Conservation (phyloP, 1,140 invertebrate genomes). For the Andrena cerasifolii region DNA sequence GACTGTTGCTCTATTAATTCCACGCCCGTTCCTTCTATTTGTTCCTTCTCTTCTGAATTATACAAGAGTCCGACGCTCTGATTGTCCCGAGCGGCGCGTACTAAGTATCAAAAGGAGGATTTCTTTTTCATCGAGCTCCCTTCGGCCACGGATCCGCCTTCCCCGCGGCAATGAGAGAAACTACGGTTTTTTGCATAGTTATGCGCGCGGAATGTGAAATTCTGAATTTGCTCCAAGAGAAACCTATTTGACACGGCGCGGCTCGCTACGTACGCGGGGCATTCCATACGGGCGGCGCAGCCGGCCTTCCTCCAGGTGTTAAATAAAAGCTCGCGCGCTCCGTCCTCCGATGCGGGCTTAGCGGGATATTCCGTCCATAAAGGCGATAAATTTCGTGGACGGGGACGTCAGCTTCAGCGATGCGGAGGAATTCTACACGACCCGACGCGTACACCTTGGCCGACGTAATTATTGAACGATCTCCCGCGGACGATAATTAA, state of each 20-base stretch:
- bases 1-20: too few relatives aligned
- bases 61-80: not conserved
- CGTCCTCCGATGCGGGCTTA: not conserved
- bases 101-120: not conserved
- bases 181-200: constrained; percentile 57
- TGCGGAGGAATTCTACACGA: not conserved
- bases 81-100: not conserved
- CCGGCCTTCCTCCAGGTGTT: constrained; percentile 5
- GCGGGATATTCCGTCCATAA: not conserved
- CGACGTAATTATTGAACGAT: not conserved
- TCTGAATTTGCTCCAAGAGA: constrained; percentile 58
- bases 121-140: not conserved
- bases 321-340: not conserved
- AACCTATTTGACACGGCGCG: constrained; percentile 32
- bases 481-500: not conserved
- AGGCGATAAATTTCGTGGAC: not conserved
- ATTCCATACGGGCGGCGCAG: too few relatives aligned
- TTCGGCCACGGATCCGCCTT: not conserved
- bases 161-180: constrained; percentile 33
- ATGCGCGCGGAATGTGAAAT: constrained; percentile 59
- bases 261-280: constrained; percentile 23
- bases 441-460: not conserved
- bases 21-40: too few relatives aligned
- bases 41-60: not conserved
- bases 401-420: not conserved